phyloP scores from a whole-genome alignment of 92 coral and sea anemone species.

The Palythoa heliodiscus region DNA sequence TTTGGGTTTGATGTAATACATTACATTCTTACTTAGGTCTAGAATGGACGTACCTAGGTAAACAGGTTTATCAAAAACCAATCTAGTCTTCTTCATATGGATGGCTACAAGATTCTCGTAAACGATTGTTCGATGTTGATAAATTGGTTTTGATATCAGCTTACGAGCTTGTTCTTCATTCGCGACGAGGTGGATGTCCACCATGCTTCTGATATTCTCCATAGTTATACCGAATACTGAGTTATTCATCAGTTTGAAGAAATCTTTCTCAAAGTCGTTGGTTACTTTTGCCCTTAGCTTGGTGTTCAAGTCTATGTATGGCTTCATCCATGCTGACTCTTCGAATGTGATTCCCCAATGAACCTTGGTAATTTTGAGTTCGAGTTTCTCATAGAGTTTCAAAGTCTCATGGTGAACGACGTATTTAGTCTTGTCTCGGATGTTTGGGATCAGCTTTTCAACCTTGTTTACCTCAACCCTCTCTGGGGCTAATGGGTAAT shows the following conservation, averaged over 20 bases:
- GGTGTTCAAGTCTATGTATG: background rate
- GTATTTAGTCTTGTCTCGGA: constrained; percentile 40
- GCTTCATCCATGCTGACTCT: background rate
- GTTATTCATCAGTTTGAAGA: background rate
- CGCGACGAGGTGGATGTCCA: background rate
- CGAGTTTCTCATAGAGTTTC: constrained; percentile 14
- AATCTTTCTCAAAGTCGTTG: background rate
- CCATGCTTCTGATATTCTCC: background rate
- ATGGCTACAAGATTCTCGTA: no score
- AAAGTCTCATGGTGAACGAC: constrained; percentile 43
- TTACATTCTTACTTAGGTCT: no score
- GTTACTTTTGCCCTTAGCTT: background rate
- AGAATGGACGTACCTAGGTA: no score
- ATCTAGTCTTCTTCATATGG: no score
- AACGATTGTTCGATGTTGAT: background rate
- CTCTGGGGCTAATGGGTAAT: constrained; percentile 55
- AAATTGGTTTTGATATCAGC: background rate
- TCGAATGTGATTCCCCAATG: background rate
- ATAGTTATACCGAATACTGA: background rate
- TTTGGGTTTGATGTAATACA: no score
- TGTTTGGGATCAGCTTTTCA: constrained; percentile 45
- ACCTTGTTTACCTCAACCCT: background rate
- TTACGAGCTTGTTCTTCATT: background rate
- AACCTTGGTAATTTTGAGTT: constrained; percentile 41
- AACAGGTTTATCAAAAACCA: no score